Evolutionary conservation across 1,140 invertebrate species (phyloP).

Genomic region (Diabrotica undecimpunctata): DNA sequence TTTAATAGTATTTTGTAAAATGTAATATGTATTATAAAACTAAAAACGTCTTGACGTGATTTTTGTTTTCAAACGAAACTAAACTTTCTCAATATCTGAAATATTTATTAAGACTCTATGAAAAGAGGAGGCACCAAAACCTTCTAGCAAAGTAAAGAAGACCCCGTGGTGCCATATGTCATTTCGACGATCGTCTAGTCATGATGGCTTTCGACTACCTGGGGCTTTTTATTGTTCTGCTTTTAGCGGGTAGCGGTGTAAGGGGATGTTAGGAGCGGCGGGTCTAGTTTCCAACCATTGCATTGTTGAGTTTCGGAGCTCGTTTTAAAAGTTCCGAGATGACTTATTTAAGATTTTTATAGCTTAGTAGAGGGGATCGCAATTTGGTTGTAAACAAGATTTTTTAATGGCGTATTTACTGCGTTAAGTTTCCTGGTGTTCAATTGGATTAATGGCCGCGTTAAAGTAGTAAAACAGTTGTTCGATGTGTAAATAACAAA

Average conservation of each 20-base stretch:
- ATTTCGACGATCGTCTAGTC: conserved; percentile 18
- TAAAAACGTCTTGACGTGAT: too few relatives aligned
- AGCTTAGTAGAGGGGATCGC: background rate
- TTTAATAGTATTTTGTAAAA: too few relatives aligned
- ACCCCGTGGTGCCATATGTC: conserved; percentile 14
- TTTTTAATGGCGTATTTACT: too few relatives aligned
- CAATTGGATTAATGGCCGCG: too few relatives aligned
- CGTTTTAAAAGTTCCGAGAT: conserved; percentile 26
- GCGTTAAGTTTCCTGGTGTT: too few relatives aligned
- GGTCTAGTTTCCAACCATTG: background rate
- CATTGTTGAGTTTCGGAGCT: conserved; percentile 12
- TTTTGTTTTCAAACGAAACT: too few relatives aligned
- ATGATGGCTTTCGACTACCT: conserved; percentile 19
- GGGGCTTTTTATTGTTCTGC: conserved; percentile 19
- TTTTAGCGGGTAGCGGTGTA: background rate
- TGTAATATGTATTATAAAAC: too few relatives aligned
- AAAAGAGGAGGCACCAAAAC: conserved; percentile 5
- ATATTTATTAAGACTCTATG: background rate
- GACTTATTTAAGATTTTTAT: conserved; percentile 29
- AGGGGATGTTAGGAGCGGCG: background rate
- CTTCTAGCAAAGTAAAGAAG: conserved; percentile 3
- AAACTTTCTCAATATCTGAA: background rate
- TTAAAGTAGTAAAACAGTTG: too few relatives aligned
- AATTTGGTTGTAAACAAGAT: too few relatives aligned
- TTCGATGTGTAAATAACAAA: too few relatives aligned